Percentiles rank a stretch among this genome's conserved stretches.
phyloP scores from a whole-genome alignment of 2,888 invertebrate genomes.

The Nemurella pictetii region DNA sequence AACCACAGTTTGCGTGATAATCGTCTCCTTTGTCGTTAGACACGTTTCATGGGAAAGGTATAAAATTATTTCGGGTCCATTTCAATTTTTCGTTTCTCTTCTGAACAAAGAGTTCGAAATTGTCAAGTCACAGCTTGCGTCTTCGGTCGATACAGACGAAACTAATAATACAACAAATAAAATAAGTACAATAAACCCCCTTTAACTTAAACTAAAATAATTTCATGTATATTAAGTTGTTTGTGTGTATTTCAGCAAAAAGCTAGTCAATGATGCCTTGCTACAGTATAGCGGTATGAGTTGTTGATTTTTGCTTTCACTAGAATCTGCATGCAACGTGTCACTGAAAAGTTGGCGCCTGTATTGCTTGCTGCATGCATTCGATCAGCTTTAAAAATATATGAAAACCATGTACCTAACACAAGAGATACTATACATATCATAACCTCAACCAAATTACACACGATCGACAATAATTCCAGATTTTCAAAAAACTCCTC shows the following conservation, averaged over 20 bases:
- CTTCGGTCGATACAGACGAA: conserved; percentile 7
- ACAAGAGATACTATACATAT: background rate
- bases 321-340: conserved; percentile 21
- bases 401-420: background rate
- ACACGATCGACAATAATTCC: background rate
- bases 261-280: conserved; percentile 20
- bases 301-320: conserved; percentile 24
- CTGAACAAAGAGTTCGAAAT: background rate
- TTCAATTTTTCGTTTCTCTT: conserved; percentile 48
- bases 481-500: background rate
- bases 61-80: conserved; percentile 50
- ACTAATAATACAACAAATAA: conserved; percentile 20
- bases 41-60: conserved; percentile 56
- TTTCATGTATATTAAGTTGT: conserved; percentile 28
- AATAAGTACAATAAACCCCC: background rate
- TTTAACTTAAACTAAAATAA: conserved; percentile 30
- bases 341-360: background rate
- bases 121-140: background rate
- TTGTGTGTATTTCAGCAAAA: conserved; percentile 21
- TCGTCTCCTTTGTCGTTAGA: conserved; percentile 31
- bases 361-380: conserved; percentile 29
- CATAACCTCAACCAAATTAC: background rate
- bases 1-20: conserved; percentile 23
- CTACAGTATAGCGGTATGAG: conserved; percentile 24
- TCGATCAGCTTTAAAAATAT: conserved; percentile 8